Evolutionary conservation across 2,888 invertebrate genomes (phyloP), one percentile per base, ranked within the genome.

Genomic region (Sicus ferrugineus): DNA sequence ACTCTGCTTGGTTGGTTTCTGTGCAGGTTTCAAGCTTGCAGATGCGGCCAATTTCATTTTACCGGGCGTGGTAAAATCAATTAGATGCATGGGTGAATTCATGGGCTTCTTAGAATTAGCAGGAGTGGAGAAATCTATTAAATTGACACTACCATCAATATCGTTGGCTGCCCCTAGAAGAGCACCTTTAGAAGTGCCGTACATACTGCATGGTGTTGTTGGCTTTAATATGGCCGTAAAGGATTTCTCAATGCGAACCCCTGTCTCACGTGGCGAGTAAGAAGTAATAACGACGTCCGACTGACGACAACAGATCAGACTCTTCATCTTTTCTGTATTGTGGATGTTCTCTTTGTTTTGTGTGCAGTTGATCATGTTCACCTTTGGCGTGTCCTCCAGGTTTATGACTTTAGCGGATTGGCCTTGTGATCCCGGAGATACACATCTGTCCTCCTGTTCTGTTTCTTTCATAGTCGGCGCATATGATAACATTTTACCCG

Each of bases 241-340:
- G 0, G 84, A 82, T 65, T 80, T 81, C 66, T 81, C 79, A 48
- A 76, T 75, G 56, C 77, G 80, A 4, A 81, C 77, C 14, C 81
- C 81, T 0, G 79, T 78, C 70, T 80, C 77, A 3, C 80, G 79
- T 0, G 84, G 85, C 11, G 84, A 84, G 73, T 79, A 84, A 0
- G 85, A 85, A 3, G 84, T 85, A 30, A 83, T 78, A 14, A 81
- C 79, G 26, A 82, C 73, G 63, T 82, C 84, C 2, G 84, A 84
- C 23, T 75, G 78, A 23, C 77, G 73, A 52, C 79, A 81, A 73
- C 74, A 58, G 6, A 58, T 30, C 14, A 58, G 26, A 19, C 30
- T 46, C n/a, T 46, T 48, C 59, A 75, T 76, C 38, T 74, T 75
- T 1, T 71, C 67, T 0, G 77, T 74, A 42, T 74, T 79, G 1